A percentile compares a stretch with the other conserved stretches of the same genome.
These are phyloP conservation scores for Onychostoma macrolepis DNA, from an alignment of 2,113 vertebrate genomes.

Conservation along the genomic window DNA sequence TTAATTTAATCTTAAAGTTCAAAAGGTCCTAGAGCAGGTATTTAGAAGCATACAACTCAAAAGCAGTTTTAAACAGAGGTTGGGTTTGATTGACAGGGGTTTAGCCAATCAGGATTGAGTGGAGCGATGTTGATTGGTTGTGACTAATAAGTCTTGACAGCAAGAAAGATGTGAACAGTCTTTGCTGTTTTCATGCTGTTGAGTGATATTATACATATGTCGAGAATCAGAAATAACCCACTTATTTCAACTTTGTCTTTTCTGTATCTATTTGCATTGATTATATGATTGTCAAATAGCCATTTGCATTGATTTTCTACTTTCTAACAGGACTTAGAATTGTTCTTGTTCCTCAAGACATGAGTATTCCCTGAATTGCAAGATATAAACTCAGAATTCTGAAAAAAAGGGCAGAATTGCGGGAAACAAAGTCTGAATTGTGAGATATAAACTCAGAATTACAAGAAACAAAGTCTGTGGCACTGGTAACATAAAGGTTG, in stretches of 20 bases:
- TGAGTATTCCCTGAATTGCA: not conserved
- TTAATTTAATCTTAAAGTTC: slow-evolving; percentile 19
- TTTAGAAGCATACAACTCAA: not conserved
- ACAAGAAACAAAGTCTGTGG: not conserved
- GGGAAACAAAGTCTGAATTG: too few species aligned
- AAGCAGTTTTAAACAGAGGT: not conserved
- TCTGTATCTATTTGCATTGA: slow-evolving; percentile 1
- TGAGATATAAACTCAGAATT: not conserved
- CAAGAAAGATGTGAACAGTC: not conserved
- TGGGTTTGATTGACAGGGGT: slow-evolving; percentile 3
- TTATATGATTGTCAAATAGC: not conserved
- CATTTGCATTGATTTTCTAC: not conserved
- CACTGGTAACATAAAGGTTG: too few species aligned
- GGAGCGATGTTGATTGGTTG: not conserved
- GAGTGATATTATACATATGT: not conserved
- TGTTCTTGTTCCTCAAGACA: not conserved
- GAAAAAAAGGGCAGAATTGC: not conserved
- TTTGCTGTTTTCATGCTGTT: slow-evolving; percentile 3
- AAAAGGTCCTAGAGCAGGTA: slow-evolving; percentile 16
- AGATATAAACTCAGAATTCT: not conserved
- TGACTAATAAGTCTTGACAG: not conserved
- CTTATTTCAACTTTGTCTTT: not conserved
- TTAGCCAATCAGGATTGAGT: slow-evolving; percentile 22
- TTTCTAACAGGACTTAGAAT: not conserved
- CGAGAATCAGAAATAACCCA: not conserved